These are phyloP conservation scores for Cepphus grylle DNA, from an alignment of 2,113 vertebrate species.

Conservation along the genomic window DNA sequence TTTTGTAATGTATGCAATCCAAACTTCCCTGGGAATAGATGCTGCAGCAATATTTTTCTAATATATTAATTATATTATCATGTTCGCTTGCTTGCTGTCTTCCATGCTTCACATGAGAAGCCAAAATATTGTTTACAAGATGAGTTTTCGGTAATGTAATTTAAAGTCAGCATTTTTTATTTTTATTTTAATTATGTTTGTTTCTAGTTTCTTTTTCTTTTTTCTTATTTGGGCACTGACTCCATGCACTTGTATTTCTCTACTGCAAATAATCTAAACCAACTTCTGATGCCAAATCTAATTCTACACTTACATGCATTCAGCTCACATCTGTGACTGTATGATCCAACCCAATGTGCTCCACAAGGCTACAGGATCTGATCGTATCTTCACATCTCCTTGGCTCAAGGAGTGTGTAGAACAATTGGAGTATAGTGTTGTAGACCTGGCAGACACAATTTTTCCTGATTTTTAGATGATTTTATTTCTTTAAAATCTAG, in stretches of 20 bases:
- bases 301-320: not conserved
- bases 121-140: not conserved
- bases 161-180: not conserved
- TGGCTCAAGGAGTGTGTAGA: not conserved
- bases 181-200: not conserved
- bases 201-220: not conserved
- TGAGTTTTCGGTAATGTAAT: not conserved
- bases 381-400: not conserved
- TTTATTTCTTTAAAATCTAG: not conserved
- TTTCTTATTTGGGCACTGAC: not conserved
- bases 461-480: not conserved
- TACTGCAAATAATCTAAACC: not conserved
- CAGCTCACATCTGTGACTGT: not conserved
- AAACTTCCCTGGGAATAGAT: not conserved
- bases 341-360: not conserved
- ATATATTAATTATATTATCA: not conserved
- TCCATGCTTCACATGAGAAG: not conserved
- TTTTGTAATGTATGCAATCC: not conserved
- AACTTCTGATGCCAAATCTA: not conserved
- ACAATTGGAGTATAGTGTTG: not conserved
- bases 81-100: not conserved
- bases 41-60: not conserved
- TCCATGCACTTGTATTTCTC: not conserved
- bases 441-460: not conserved
- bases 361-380: not conserved